These are phyloP conservation scores for Neosilurus mollespiculum DNA, from an alignment of 2,797 vertebrate genomes.

Conservation along the genomic window DNA sequence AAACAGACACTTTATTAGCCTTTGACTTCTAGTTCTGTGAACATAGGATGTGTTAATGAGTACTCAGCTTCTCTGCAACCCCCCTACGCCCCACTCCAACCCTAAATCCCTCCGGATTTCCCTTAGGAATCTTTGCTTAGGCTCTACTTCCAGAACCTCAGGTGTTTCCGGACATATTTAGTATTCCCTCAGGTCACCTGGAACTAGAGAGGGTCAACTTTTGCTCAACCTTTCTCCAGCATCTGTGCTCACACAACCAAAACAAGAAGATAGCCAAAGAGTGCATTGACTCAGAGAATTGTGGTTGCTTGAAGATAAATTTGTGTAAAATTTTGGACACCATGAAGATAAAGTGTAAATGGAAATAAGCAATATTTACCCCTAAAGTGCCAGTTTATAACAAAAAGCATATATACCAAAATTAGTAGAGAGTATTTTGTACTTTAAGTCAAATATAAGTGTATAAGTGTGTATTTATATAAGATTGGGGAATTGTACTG, in stretches of 20 bases:
- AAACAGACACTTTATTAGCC: constrained; percentile 34
- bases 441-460: not conserved
- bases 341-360: not conserved
- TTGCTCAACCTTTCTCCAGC: constrained; percentile 67
- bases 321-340: not conserved
- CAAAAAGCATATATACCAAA: not conserved
- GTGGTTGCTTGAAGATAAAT: not conserved
- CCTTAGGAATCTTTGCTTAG: constrained; percentile 36
- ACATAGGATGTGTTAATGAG: constrained; percentile 43
- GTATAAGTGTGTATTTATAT: not conserved
- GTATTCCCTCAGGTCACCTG: constrained; percentile 62
- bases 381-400: not conserved
- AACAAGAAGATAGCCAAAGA: constrained; percentile 5
- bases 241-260: constrained; percentile 59
- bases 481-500: not conserved
- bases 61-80: constrained; percentile 40
- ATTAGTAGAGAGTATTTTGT: no score
- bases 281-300: not conserved
- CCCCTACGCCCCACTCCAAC: not conserved
- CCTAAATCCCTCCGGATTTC: constrained; percentile 22
- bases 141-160: constrained; percentile 54
- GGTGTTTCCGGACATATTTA: constrained; percentile 58
- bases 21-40: constrained; percentile 38
- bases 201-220: constrained; percentile 61
- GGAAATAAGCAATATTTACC: not conserved